A percentile compares a stretch with the other conserved stretches of the same genome.
These are phyloP conservation scores for Diabrotica undecimpunctata DNA, from an alignment of 1,140 invertebrate genomes.

Conservation along the genomic window DNA sequence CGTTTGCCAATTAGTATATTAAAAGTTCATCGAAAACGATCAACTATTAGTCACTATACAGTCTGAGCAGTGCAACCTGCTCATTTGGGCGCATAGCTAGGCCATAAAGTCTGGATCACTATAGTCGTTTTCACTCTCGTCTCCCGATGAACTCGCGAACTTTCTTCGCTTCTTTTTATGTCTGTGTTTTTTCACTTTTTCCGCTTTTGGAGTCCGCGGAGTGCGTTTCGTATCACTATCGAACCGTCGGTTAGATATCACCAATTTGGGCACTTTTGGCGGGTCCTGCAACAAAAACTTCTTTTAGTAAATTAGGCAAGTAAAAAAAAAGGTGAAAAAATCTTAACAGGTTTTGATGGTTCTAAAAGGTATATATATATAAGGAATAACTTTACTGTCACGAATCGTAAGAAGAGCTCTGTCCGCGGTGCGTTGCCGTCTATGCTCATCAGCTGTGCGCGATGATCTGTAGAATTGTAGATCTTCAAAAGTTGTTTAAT, in stretches of 20 bases:
- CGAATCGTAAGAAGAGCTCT: no score
- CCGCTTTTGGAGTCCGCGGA: conserved; percentile 56
- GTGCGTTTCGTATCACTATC: conserved; percentile 53
- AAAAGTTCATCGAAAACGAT: conserved; percentile 29
- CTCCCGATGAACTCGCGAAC: conserved; percentile 55
- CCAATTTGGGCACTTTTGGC: conserved; percentile 52
- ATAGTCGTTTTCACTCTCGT: conserved; percentile 63
- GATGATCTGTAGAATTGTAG: no score
- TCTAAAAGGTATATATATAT: no score
- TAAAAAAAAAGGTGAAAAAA: no score
- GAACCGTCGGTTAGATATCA: conserved; percentile 46
- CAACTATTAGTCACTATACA: conserved; percentile 38
- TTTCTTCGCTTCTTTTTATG: conserved; percentile 66
- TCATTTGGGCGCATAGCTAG: conserved; percentile 34
- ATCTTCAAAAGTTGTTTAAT: no score
- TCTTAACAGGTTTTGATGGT: no score
- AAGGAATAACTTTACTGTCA: no score
- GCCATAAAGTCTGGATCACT: conserved; percentile 69
- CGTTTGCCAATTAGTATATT: conserved; percentile 6
- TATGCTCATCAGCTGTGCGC: no score
- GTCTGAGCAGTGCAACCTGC: conserved; percentile 17
- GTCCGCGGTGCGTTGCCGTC: no score
- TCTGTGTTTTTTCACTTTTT: conserved; percentile 62
- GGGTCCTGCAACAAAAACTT: conserved; percentile 33
- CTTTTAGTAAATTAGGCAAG: no score